These are phyloP conservation scores for Melospiza georgiana DNA, from an alignment of 2,113 vertebrate genomes.

Conservation along the genomic window DNA sequence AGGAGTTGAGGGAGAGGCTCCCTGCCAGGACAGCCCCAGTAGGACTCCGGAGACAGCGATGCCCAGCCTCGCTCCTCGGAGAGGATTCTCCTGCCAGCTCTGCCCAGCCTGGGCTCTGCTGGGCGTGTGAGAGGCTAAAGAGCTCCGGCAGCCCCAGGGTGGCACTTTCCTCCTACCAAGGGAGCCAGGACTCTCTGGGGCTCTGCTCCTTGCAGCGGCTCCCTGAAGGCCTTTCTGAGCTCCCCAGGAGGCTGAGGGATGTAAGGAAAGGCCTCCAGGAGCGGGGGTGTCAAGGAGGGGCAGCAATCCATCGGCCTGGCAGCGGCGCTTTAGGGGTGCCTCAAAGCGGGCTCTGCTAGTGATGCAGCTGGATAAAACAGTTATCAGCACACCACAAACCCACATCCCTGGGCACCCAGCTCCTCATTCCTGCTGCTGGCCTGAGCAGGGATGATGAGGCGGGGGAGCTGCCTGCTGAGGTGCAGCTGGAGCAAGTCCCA, in stretches of 20 bases:
- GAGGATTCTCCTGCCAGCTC: rapidly evolving
- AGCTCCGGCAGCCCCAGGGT: background rate
- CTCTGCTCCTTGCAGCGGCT: background rate
- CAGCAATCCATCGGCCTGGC: background rate
- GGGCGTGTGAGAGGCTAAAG: background rate
- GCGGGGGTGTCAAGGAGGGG: background rate
- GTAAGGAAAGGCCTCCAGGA: background rate
- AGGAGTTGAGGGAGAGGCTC: background rate
- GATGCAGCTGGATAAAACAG: background rate
- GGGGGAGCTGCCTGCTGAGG: background rate
- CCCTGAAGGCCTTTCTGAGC: background rate
- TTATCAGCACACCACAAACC: background rate
- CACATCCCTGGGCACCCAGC: rapidly evolving
- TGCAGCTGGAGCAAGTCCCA: background rate
- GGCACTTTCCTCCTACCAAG: background rate
- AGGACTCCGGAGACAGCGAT: background rate
- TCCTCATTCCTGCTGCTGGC: background rate
- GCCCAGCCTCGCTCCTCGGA: background rate
- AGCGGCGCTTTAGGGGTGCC: background rate
- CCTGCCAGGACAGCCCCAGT: background rate
- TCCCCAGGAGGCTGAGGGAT: background rate
- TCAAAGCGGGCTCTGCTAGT: background rate
- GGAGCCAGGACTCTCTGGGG: background rate
- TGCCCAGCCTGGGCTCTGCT: background rate
- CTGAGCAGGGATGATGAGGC: background rate